A percentile compares a stretch with the other conserved stretches of the same genome.
These are phyloP conservation scores for Aspidapion aeneum DNA, from an alignment of 2,888 invertebrate genomes.

Conservation along the genomic window DNA sequence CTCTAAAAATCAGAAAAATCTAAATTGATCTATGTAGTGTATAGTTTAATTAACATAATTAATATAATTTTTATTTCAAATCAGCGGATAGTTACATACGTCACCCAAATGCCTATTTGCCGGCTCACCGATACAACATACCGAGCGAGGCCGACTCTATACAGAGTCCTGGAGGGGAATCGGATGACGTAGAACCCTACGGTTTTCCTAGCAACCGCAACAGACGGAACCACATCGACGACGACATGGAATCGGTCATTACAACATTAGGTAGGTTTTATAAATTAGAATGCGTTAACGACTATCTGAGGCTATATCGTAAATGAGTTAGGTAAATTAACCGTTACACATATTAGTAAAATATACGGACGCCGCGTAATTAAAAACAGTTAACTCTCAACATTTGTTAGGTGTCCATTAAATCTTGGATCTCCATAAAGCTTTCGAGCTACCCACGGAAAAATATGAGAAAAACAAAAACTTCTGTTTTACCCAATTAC, in stretches of 20 bases:
- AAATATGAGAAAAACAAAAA: too few relatives aligned
- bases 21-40: too few relatives aligned
- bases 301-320: not conserved
- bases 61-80: constrained; percentile 25
- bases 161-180: constrained; percentile 47
- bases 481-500: too few relatives aligned
- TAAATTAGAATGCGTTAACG: not conserved
- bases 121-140: constrained; percentile 60
- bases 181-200: constrained; percentile 51
- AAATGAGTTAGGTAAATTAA: too few relatives aligned
- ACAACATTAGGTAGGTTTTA: constrained; percentile 58
- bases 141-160: constrained; percentile 59
- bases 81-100: constrained; percentile 67
- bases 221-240: constrained; percentile 51
- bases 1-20: too few relatives aligned
- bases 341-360: too few relatives aligned
- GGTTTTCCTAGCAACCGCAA: constrained; percentile 51
- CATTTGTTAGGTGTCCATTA: too few relatives aligned
- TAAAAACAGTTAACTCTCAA: too few relatives aligned
- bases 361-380: too few relatives aligned
- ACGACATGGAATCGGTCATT: constrained; percentile 65
- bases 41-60: too few relatives aligned
- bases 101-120: constrained; percentile 82
- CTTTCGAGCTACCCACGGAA: too few relatives aligned
- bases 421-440: too few relatives aligned